Evolutionary conservation across 2,888 invertebrate genomes (phyloP), one percentile per base, ranked within the genome.

Genomic region (Mesorhabditis sp.): DNA sequence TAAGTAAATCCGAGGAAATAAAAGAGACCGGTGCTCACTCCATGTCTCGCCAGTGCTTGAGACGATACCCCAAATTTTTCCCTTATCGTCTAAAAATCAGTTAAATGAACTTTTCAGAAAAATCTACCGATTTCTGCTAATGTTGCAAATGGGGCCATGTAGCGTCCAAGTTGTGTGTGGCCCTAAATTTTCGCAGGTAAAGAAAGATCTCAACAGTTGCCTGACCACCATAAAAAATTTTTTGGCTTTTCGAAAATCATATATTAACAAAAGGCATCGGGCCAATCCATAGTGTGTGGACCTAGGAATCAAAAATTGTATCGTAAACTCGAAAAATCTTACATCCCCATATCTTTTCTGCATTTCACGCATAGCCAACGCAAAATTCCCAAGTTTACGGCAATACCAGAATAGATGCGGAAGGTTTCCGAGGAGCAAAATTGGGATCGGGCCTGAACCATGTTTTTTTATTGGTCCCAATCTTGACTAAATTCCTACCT

Each of bases 1-100:
- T 50, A 13, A 13, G n/a, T n/a, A 50, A 50, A 13, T 13, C n/a
- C 58, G 10, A 13, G 7, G n/a, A 50, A 50, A 50, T 28, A 50
- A 50, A n/a, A 50, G 58, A 50, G 2, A 50, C 58, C 58, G 7
- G 2, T 50, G 58, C 2, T 50, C 58, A n/a, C 7, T 10, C 58
- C 58, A 50, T 13, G 58, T 50, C 58, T 50, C 58, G n/a, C n/a
- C 58, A 50, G 58, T 50, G 58, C 58, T 50, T n/a, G 58, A 50
- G 58, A 50, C n/a, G 58, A 50, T 50, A 13, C 58, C 58, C 58
- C 58, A 50, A n/a, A n/a, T 50, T 50, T 50, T 50, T 10, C 58
- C 58, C 10, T 13, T 13, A 10, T 50, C 58, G n/a, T 50, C 58
- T 50, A 50, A 50, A 50, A 50, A n/a, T 28, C 28, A 28, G 28